Evolutionary conservation across 1,140 invertebrate genomes (phyloP), one percentile per base, ranked within the genome.

Genomic region (Augochlora pura): DNA sequence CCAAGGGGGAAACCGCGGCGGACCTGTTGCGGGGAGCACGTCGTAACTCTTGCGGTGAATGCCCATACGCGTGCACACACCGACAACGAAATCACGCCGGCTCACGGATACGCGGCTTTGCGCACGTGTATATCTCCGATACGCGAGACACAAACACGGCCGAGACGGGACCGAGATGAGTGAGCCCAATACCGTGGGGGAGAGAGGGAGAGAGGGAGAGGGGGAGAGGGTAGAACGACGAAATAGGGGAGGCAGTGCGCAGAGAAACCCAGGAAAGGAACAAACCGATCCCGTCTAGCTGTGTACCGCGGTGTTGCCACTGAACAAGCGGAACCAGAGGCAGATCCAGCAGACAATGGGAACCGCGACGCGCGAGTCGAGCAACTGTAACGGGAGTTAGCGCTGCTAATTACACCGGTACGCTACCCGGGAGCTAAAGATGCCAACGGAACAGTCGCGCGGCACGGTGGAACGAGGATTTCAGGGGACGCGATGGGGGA

Each of bases 321-420:
- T n/a, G 32, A 81, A 76, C 67, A 59, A 59, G 66, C 68, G 23
- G 65, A 62, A 65, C 72, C 73, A 57, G 73, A 74, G 73, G 16
- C 70, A 62, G 84, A 87, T 76, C 81, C 81, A 57, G 74, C 82
- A 90, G 86, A 91, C 87, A 91, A 90, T 89, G 85, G 85, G 59
- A 60, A 78, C 73, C 83, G 84, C 75, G 75, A 80, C 82, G 85
- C 88, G 86, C 82, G 83, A 89, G 85, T 69, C 69, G 82, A 81
- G 81, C 88, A 90, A 89, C 88, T 89, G 87, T 89, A 88, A 85
- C 83, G 83, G 86, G 85, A 90, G 90, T 90, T 91, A 90, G 86
- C 84, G 83, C 71, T 87, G 88, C 81, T 91, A 90, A 91, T 90
- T 90, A 32, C 32, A 32, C 32, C 32, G 32, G 1, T 32, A 90